Evolutionary conservation across 1,140 invertebrate species (phyloP).

Genomic region (Thaumatotibia leucotreta): DNA sequence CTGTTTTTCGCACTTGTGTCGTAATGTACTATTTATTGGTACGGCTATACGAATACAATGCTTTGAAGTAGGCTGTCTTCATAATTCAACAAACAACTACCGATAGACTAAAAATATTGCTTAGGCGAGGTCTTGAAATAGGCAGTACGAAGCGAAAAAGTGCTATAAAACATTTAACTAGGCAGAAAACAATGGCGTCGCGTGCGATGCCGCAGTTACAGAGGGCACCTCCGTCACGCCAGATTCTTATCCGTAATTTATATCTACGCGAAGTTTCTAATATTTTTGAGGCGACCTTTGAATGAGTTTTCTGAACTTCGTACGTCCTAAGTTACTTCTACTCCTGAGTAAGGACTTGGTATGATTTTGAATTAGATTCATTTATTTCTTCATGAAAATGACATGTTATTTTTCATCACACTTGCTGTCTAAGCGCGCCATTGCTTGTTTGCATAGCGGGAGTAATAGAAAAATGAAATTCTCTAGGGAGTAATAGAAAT

Average conservation of each 20-base stretch:
- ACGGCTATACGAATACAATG: background rate
- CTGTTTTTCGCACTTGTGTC: no score
- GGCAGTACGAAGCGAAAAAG: background rate
- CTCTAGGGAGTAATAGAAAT: no score
- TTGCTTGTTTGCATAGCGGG: no score
- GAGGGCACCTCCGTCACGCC: background rate
- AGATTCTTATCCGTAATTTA: conserved; percentile 3
- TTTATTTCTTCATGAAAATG: no score
- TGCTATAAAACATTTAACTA: background rate
- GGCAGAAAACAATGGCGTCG: background rate
- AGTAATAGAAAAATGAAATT: no score
- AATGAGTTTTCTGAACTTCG: background rate
- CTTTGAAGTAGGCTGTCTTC: background rate
- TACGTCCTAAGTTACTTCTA: no score
- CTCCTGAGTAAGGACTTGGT: no score
- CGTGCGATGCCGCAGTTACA: background rate
- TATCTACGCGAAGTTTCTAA: background rate
- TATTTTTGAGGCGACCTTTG: background rate
- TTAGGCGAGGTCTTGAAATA: background rate
- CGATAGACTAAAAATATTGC: background rate
- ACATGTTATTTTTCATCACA: no score
- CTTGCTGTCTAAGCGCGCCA: no score
- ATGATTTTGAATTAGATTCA: no score
- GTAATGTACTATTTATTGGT: no score
- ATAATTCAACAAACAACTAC: background rate